Conservation (phyloP, 2,797 vertebrate species). For the Scleropages formosus region DNA sequence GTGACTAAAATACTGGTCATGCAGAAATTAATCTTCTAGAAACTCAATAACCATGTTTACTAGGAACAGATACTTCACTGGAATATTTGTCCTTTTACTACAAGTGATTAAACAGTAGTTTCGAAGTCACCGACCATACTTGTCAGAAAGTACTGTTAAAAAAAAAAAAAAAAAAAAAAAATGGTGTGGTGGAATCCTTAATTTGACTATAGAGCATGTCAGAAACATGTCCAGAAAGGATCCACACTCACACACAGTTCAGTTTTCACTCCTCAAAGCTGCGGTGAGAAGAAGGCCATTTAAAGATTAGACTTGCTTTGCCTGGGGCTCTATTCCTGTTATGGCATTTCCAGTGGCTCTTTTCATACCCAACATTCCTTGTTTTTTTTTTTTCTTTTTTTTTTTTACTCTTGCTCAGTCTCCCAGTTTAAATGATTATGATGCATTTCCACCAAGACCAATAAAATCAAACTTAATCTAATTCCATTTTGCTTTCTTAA, state of each 20-base stretch:
- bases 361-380: background rate
- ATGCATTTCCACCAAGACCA: slow-evolving; percentile 6
- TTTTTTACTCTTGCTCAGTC: background rate
- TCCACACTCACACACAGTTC: too few relatives aligned
- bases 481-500: background rate
- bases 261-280: background rate
- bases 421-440: background rate
- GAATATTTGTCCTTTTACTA: too few relatives aligned
- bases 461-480: background rate
- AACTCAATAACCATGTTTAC: background rate
- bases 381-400: too few relatives aligned
- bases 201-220: background rate
- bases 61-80: background rate
- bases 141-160: too few relatives aligned
- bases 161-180: too few relatives aligned
- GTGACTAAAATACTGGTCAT: too few relatives aligned
- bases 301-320: too few relatives aligned
- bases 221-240: background rate
- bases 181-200: background rate
- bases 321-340: background rate
- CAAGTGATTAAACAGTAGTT: background rate
- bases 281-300: background rate
- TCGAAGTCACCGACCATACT: background rate
- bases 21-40: slow-evolving; percentile 11
- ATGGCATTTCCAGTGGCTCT: background rate